Evolutionary conservation across 2,888 invertebrate species (phyloP), one percentile per base, ranked within the genome.

Genomic region (Steromphala cineraria): DNA sequence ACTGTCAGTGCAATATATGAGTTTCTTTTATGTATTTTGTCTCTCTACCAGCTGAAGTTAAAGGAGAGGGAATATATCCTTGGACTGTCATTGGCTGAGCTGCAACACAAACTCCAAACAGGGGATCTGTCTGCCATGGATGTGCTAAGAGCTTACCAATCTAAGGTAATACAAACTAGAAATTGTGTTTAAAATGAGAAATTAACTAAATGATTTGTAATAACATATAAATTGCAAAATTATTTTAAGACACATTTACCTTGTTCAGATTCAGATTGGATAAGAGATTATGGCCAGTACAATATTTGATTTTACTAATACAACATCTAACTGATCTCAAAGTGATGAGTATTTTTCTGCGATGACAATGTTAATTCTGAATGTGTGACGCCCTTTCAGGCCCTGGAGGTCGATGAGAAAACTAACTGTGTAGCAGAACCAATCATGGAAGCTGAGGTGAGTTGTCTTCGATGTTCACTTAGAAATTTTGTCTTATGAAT

Each of bases 391-490:
- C 28, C 3, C 28, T 28, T 24, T 24, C 83, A 90, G 89, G 90
- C 89, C 7, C 76, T 90, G 75, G 85, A 87, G 75, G 87, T 87
- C 7, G 84, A 87, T 75, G 85, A 85, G 40, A 75, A 80, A 55
- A 53, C 87, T 46, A 90, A 90, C 82, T 88, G 88, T 74, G 79
- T 90, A 3, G 83, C 85, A 17, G 89, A 90, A 77, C 86, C 88
- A n/a, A 85, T 90, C 13, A 74, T 83, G 74, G 89, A 90, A 77
- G 89, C 90, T 31, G 88, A 89, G 87, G 90, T 90, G 81, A 77
- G n/a, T 53, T 46, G 46, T 46, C 7, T 13, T 4, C 1, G 7
- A 2, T 36, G 36, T 36, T 36, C 2, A 36, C 36, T 36, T 36
- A 4, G 36, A 46, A 5, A 46, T 46, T 5, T 46, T 13, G 13